Evolutionary conservation across 2,797 vertebrate genomes (phyloP), one percentile per base, ranked within the genome.

Genomic region (Platyrinchus mystaceus): DNA sequence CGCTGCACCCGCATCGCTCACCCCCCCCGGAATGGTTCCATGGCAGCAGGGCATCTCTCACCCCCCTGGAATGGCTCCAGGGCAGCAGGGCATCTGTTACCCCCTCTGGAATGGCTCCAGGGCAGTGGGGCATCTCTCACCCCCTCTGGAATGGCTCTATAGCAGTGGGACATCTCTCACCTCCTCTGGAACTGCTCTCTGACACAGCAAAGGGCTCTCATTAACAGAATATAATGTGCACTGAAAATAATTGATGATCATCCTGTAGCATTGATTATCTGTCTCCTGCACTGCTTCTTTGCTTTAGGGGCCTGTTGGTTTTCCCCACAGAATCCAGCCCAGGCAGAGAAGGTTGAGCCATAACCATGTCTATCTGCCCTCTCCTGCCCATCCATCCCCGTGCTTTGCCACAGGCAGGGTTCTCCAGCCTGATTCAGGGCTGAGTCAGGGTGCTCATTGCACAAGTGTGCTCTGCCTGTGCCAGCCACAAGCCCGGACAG

Each of bases 171-270:
- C 28, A 30, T 62, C 19, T 20, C 37, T 62, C 37, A 30, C 27
- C 37, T 9, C 14, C 30, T 10, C 43, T 17, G 32, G 16, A 64
- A 46, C 32, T 18, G 41, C 62, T 64, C 43, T n/a, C 1, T 27
- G 37, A 46, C 21, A 52, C 10, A 34, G 36, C 36, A 46, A 84
- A 82, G 74, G 39, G 53, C 39, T 84, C 85, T 87, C 77, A 26
- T 87, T 80, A 83, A 78, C 44, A 69, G 53, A 58, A 86, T 44
- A 68, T 12, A 79, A 77, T 1, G n/a, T 27, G 43, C 77, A 62
- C 37, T 89, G 71, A 76, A 87, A 90, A 92, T 34, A 86, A 93
- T 24, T 78, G 69, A 87, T 34, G 37, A 68, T 27, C 68, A 53
- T 74, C 67, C 53, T 60, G 52, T 56, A 90, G 63, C 46, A 87